Evolutionary conservation across 2,888 invertebrate genomes (phyloP), one percentile per base, ranked within the genome.

Genomic region (Malachius bipustulatus): DNA sequence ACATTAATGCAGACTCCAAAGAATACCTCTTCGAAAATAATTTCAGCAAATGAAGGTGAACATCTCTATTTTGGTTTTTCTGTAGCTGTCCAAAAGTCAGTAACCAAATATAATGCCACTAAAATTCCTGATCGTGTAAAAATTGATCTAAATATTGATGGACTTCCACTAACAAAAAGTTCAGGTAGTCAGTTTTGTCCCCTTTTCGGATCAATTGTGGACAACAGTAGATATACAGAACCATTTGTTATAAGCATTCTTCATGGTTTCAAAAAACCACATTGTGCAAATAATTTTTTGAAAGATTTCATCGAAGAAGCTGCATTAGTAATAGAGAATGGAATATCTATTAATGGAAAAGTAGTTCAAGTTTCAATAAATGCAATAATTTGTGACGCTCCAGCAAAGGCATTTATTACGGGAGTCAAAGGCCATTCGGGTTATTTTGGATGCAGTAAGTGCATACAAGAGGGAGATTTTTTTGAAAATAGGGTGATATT

Each of bases 371-470:
- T 42, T 12, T 16, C 15, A 16, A 43, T 46, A 12, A 38, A 37
- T 28, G 44, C 43, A 12, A 29, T 47, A 8, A 38, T 42, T 14
- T 48, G 48, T 41, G 49, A 49, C 44, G 35, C 42, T 12, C 48
- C 46, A 24, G 50, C 47, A 4, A 33, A 43, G 12, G 26, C 44
- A 4, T 49, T 40, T 35, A 39, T 49, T 2, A 33, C 38, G 13
- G 36, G 39, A 12, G 44, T 35, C 3, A 47, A 43, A 30, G 32
- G 37, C 30, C 49, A 51, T 32, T 38, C 29, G 12, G 48, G 44
- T 4, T 46, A 40, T 35, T 42, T 26, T 32, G 40, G 41, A 13
- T 49, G 47, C 29, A 35, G 36, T 8, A 50, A 46, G 38, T 50
- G 48, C 33, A 43, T 10, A 28, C 33, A 43, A 26, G 40, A 46